Conservation (phyloP, 2,113 vertebrate genomes). For the Rhodinocichla rosea region DNA sequence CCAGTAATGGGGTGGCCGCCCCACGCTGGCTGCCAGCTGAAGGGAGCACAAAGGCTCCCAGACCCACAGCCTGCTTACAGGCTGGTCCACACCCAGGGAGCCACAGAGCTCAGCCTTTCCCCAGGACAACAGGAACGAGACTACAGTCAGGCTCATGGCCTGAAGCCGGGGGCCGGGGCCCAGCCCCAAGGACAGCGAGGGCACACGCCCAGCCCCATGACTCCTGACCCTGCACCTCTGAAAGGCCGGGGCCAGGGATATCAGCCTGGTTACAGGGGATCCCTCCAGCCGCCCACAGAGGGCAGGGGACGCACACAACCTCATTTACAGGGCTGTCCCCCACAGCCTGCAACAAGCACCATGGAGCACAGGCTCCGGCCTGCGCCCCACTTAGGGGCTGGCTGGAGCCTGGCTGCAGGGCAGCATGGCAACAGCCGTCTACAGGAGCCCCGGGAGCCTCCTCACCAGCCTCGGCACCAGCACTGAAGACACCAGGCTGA, state of each 20-base stretch:
- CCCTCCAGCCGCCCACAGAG: neutral
- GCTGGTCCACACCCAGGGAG: neutral
- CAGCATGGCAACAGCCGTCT: neutral
- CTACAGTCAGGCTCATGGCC: neutral
- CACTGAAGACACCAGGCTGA: neutral
- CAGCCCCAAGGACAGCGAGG: no score
- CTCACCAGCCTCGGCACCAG: neutral
- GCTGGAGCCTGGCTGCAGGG: no score
- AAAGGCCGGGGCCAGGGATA: neutral
- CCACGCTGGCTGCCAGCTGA: neutral
- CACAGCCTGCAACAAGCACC: neutral
- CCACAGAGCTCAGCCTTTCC: neutral
- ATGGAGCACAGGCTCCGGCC: neutral
- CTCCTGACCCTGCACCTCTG: neutral
- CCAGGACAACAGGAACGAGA: no score
- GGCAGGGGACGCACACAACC: neutral
- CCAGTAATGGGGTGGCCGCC: rapidly evolving
- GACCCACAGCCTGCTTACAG: neutral
- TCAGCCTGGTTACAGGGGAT: neutral
- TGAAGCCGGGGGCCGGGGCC: rapidly evolving
- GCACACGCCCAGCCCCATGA: neutral
- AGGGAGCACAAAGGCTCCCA: neutral
- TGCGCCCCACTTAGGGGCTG: neutral
- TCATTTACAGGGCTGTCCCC: neutral
- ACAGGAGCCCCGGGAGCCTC: neutral